A percentile compares a stretch with the other conserved stretches of the same genome.
phyloP scores from a whole-genome alignment of 1,140 invertebrate genomes.

The Procambarus clarkii region DNA sequence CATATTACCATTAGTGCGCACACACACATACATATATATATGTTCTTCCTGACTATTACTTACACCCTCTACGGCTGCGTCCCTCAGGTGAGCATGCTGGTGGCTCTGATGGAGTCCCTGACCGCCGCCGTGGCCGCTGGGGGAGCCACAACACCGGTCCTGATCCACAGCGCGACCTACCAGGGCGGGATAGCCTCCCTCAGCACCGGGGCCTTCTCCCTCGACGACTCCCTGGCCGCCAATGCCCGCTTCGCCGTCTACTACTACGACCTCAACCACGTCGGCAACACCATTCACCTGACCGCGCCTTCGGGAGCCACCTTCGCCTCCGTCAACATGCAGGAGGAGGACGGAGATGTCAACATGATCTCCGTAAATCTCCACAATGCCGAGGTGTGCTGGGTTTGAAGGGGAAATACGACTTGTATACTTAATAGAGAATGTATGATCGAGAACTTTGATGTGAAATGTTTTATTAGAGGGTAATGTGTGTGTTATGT shows the following conservation, averaged over 20 bases:
- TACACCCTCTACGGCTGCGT: neutral
- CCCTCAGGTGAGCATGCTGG: constrained; percentile 76
- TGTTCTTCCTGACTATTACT: neutral
- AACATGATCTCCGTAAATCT: constrained; percentile 72
- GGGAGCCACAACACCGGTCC: constrained; percentile 63
- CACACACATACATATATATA: no score
- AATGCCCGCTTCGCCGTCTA: constrained; percentile 73
- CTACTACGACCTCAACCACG: constrained; percentile 73
- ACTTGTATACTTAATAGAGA: no score
- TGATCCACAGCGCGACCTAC: constrained; percentile 68
- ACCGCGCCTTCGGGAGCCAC: constrained; percentile 61
- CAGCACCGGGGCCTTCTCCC: constrained; percentile 72
- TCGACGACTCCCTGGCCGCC: constrained; percentile 72
- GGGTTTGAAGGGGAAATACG: no score
- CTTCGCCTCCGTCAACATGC: constrained; percentile 69
- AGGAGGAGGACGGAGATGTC: constrained; percentile 71
- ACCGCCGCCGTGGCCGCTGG: constrained; percentile 67
- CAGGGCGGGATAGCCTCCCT: constrained; percentile 68
- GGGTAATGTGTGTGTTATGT: neutral
- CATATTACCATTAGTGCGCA: no score
- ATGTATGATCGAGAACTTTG: no score
- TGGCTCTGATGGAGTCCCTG: constrained; percentile 73
- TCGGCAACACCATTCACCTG: constrained; percentile 67
- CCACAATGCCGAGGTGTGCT: constrained; percentile 64
- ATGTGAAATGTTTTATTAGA: no score